phyloP scores from a whole-genome alignment of 2,888 invertebrate genomes.

The Phorcus lineatus region DNA sequence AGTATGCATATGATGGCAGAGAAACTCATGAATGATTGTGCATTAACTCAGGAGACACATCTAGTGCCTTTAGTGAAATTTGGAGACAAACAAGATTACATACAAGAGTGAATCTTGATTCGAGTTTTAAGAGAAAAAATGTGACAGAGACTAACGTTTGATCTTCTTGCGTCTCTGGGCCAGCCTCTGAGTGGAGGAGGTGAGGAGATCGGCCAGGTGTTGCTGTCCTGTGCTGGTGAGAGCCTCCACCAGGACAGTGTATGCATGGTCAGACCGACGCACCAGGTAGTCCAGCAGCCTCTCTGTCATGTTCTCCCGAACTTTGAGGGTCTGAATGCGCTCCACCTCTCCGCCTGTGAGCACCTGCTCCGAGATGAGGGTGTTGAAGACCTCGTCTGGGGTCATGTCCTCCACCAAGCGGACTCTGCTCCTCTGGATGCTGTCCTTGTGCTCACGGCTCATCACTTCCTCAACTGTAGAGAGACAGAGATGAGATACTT shows the following conservation, averaged over 20 bases:
- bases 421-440: constrained; percentile 43
- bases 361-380: constrained; percentile 45
- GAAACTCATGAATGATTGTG: too few species aligned
- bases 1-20: too few species aligned
- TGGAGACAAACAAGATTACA: too few species aligned
- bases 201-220: constrained; percentile 49
- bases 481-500: background rate
- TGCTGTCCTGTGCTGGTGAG: constrained; percentile 50
- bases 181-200: constrained; percentile 22
- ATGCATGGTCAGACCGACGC: constrained; percentile 48
- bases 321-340: constrained; percentile 34
- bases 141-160: constrained; percentile 21
- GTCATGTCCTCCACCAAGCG: constrained; percentile 52
- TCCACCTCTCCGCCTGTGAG: constrained; percentile 37
- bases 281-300: constrained; percentile 50
- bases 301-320: constrained; percentile 51
- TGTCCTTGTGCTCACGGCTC: constrained; percentile 48
- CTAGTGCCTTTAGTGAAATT: too few species aligned
- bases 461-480: constrained; percentile 42
- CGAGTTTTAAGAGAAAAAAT: too few species aligned
- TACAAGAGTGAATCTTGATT: too few species aligned
- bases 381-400: constrained; percentile 56
- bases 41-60: too few species aligned
- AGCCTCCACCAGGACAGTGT: constrained; percentile 46
- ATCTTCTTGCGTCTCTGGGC: constrained; percentile 32